Conservation (phyloP, 2,888 invertebrate genomes). For the Melieria crassipennis region DNA sequence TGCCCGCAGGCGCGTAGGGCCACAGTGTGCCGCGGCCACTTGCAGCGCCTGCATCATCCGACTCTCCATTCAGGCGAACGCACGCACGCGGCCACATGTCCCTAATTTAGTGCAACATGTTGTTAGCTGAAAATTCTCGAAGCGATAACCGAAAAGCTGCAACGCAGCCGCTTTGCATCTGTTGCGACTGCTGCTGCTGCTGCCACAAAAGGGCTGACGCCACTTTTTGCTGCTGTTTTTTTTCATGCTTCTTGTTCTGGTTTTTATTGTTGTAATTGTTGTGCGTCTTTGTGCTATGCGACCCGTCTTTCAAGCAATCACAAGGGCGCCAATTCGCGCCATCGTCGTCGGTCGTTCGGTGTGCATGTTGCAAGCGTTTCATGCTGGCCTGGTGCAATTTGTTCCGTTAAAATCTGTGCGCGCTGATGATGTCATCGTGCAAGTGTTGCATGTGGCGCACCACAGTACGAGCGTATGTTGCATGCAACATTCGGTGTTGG, state of each 20-base stretch:
- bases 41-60: slow-evolving; percentile 15
- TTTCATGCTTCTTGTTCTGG: no score
- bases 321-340: no score
- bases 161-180: background rate
- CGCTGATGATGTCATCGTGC: slow-evolving; percentile 44
- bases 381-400: slow-evolving; percentile 48
- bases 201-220: no score
- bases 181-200: no score
- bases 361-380: background rate
- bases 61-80: background rate
- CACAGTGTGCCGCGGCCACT: slow-evolving; percentile 24
- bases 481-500: slow-evolving; percentile 43
- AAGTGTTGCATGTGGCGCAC: slow-evolving; percentile 14
- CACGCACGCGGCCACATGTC: background rate
- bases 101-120: slow-evolving; percentile 39
- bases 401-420: slow-evolving; percentile 58
- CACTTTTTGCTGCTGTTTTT: no score
- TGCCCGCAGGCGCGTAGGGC: slow-evolving; percentile 47
- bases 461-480: slow-evolving; percentile 55
- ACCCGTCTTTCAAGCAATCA: no score
- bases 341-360: no score
- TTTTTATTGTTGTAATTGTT: no score
- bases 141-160: slow-evolving; percentile 15
- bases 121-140: slow-evolving; percentile 45
- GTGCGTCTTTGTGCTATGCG: no score